Base-by-base conservation (phyloP, 2,797 vertebrate species). In the Chiloscyllium punctatum region DNA sequence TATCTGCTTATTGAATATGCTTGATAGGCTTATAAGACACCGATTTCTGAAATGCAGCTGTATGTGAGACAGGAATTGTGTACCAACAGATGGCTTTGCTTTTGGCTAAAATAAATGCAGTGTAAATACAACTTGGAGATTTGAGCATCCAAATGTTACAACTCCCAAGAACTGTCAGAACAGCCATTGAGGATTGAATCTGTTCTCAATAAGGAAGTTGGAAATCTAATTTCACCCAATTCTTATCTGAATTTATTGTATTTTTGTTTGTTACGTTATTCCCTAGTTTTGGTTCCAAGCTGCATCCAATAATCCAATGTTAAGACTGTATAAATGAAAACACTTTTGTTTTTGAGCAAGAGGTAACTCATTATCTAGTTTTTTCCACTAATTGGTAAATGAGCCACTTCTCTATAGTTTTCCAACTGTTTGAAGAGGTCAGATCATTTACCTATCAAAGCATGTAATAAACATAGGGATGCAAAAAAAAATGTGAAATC, bases 51-150 rank as follows among this genome's bases (percentile, higher is more conserved):
- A 91, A 66, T 91, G 5, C 62, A 69, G 62, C 90, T 92, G 62
- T 16, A 92, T 68, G 90, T 42, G n/a, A 69, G 90, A 68, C 90
- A 69, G 90, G 23, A 9, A 69, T 84, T 68, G 90, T 37, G 90
- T 66, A 68, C 62, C 62, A 42, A 92, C 62, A 92, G 90, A 92
- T 92, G 90, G 90, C 42, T 92, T 92, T 92, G 8, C 90, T 92
- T 62, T 23, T 37, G 62, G 62, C 90, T 92, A 92, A 62, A 69
- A 92, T 92, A 92, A 92, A 92, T 92, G 62, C 66, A 92, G 90
- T 18, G 62, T 92, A 92, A 68, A 27, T 62, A 92, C n/a, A 69
- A 92, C 90, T 68, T 66, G 57, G 37, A 37, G 23, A 66, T 11
- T 69, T 42, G 7, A 21, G 62, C 6, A 23, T 68, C 62, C 21